Percentiles rank a stretch among this genome's conserved stretches.
Evolutionary conservation across 2,113 vertebrate genomes (phyloP).

Genomic region (Thalassoma bifasciatum): DNA sequence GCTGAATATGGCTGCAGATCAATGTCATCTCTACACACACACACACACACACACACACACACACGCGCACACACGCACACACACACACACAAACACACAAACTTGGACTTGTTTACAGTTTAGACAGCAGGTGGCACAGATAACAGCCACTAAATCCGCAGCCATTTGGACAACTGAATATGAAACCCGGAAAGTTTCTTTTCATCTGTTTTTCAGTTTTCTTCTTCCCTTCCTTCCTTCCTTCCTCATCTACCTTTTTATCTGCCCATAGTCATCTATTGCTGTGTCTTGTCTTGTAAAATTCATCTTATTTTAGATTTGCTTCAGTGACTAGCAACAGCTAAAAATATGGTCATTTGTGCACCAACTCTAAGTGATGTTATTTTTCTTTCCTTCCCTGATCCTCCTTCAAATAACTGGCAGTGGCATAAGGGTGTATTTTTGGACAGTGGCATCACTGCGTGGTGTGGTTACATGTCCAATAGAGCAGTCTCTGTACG

Average conservation of each 20-base stretch:
- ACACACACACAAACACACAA: conserved; percentile 6
- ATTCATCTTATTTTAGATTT: too few species aligned
- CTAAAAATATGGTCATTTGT: too few species aligned
- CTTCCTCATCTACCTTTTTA: neutral
- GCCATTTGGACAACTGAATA: conserved; percentile 59
- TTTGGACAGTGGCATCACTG: neutral
- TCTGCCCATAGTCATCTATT: too few species aligned
- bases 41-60: neutral
- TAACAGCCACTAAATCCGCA: conserved; percentile 66
- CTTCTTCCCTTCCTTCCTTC: neutral
- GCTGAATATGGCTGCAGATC: conserved; percentile 69
- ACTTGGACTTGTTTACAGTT: conserved; percentile 71
- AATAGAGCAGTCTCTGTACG: neutral
- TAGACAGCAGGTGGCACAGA: conserved; percentile 76
- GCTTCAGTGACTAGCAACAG: too few species aligned
- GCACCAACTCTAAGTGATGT: too few species aligned
- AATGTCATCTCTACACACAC: conserved; percentile 42
- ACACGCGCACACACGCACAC: conserved; percentile 12
- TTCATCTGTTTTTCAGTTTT: neutral
- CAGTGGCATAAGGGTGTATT: neutral
- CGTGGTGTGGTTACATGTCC: neutral
- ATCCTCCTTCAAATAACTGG: neutral
- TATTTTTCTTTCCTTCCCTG: neutral
- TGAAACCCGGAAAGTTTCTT: conserved; percentile 30
- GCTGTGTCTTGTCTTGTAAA: too few species aligned